Evolutionary conservation across 37 sponge, comb jelly and placozoan genomes (phyloP), one percentile per base, ranked within the genome.

Genomic region (Crambe crambe): DNA sequence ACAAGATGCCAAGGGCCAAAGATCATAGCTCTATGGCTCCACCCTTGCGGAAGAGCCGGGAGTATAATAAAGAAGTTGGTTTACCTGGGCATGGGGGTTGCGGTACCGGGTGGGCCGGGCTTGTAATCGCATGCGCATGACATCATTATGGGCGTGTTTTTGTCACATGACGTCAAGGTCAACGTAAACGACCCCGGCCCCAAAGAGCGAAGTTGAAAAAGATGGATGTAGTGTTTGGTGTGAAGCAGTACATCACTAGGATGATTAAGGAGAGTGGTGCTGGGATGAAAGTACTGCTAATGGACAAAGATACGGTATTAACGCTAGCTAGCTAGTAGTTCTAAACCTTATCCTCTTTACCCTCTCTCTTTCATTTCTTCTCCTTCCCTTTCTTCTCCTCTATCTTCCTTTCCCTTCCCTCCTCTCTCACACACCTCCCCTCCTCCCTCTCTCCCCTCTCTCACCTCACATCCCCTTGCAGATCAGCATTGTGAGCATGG

Each of bases 211-310:
- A n/a, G n/a, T n/a, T n/a, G 26, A 5, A 62, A 41, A 40, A 70
- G 70, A 98, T 98, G 99, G 86, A 96, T 67, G 92, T 96, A 6
- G 74, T 91, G 0, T 65, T 58, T 20, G 99, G 94, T 3, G 85
- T 98, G 36, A 87, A 91, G 80, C 87, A 82, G 80, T 98, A 98
- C 78, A 84, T 98, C 74, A 82, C 78, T 37, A 71, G 82, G 60
- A 95, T 98, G 99, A 87, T 96, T 18, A 85, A 86, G 41, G 97
- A 98, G 67, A 82, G 92, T 63, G 92, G 97, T 4, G 88, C 86
- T 30, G 99, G 99, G 35, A 98, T 98, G 99, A 98, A 98, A 57
- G 90, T 95, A 1, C 83, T 98, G 43, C 82, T 98, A 17, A 91
- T 98, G 90, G 99, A 96, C 81, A 90, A 88, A 79, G 91, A 87